Evolutionary conservation across 30 jellyfish, hydroid and myxozoan genomes (phyloP), one percentile per base, ranked within the genome.

Genomic region (Mastigias papua): DNA sequence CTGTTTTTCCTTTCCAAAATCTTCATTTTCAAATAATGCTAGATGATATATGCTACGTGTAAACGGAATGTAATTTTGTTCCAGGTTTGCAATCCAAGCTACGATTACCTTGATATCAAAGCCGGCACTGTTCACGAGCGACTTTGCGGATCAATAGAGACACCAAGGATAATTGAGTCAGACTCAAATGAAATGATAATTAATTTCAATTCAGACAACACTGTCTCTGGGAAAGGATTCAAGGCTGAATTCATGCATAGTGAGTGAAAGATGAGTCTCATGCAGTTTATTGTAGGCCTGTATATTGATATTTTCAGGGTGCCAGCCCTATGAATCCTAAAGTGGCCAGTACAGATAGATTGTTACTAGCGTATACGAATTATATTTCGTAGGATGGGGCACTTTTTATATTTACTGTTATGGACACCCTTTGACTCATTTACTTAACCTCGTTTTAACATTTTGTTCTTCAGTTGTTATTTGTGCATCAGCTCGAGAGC

Each of bases 221-320:
- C 91, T 48, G 83, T 87, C 28, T 67, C 96, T 58, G 90, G 87
- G 13, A 76, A 82, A 37, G 96, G 96, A 54, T 87, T 87, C 90
- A 87, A 87, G 37, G 96, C 96, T 3, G 62, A 29, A 19, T 76
- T 76, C 78, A 23, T 25, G 71, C 96, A 87, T 70, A 77, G 96
- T 87, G 70, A 77, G 90, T 68, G 11, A 63, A 20, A 1, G 25
- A 20, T 7, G 34, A 6, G 23, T 2, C 74, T 3, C 21, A 1
- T 70, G 66, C 31, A 65, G 21, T 21, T 65, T 26, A 60, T 60
- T 60, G 8, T 60, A 21, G 8, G 21, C 8, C 17, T 60, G 30
- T 10, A 27, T 27, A 5, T 60, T 60, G 17, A 60, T 21, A 0
- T 9, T 60, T 60, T 21, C n/a, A n/a, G n/a, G n/a, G n/a, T n/a